These are phyloP conservation scores for Epistrophe eligans DNA, from an alignment of 2,888 invertebrate genomes.

Conservation along the genomic window DNA sequence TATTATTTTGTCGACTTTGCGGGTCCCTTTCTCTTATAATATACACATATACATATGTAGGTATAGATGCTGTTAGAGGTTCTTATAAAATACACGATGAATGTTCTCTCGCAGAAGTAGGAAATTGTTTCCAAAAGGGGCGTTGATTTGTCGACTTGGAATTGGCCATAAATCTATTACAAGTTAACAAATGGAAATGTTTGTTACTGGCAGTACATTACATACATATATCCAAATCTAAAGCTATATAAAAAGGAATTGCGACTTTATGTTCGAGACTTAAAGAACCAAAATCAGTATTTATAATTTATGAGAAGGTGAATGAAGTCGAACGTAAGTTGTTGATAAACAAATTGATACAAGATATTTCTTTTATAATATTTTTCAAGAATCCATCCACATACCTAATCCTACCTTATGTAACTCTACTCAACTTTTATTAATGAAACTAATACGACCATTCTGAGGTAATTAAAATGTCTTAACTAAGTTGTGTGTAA, in stretches of 20 bases:
- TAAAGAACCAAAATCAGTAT: slow-evolving; percentile 55
- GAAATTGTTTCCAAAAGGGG: slow-evolving; percentile 75
- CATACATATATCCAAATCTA: slow-evolving; percentile 25
- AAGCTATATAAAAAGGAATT: slow-evolving; percentile 44
- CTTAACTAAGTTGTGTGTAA: slow-evolving; percentile 26
- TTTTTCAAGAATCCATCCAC: not conserved
- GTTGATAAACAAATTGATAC: slow-evolving; percentile 70
- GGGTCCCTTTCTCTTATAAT: not conserved
- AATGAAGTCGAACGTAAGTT: slow-evolving; percentile 64
- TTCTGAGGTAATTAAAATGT: slow-evolving; percentile 58
- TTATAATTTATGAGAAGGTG: slow-evolving; percentile 72
- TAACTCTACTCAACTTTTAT: not conserved
- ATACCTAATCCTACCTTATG: too few relatives aligned
- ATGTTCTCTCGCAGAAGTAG: slow-evolving; percentile 37
- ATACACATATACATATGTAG: not conserved
- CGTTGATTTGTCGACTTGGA: slow-evolving; percentile 74
- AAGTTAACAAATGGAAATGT: slow-evolving; percentile 71
- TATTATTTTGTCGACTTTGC: slow-evolving; percentile 5
- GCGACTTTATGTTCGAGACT: slow-evolving; percentile 47
- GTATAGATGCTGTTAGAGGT: not conserved
- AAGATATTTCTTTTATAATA: slow-evolving; percentile 10
- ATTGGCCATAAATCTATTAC: slow-evolving; percentile 69
- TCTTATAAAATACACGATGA: slow-evolving; percentile 16
- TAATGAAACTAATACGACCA: too few relatives aligned
- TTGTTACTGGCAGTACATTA: slow-evolving; percentile 62